Evolutionary conservation across 2,113 vertebrate genomes (phyloP).

Genomic region (Spea multiplicata): DNA sequence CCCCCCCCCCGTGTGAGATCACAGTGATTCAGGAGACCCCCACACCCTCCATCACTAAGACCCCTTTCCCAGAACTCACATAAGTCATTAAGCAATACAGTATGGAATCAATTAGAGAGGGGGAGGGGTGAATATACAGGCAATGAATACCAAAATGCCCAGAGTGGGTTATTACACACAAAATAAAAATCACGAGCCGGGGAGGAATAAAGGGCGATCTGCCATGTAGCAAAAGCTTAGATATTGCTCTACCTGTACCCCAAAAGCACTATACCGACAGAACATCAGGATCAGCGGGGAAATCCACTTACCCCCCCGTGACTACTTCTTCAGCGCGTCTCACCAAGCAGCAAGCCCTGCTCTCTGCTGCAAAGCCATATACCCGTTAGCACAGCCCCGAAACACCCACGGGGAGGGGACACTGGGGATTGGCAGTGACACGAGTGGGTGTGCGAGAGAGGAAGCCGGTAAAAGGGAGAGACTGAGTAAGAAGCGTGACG

Average conservation of each 20-base stretch:
- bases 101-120: conserved; percentile 8
- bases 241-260: too few relatives aligned
- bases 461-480: background rate
- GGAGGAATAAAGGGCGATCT: too few relatives aligned
- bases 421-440: background rate
- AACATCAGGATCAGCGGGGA: background rate
- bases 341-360: background rate
- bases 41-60: background rate
- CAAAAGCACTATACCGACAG: background rate
- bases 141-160: too few relatives aligned
- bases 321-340: too few relatives aligned
- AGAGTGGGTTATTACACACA: too few relatives aligned
- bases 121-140: background rate
- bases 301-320: too few relatives aligned
- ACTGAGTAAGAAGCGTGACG: background rate
- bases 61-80: background rate
- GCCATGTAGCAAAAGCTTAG: too few relatives aligned
- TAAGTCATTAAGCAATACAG: background rate
- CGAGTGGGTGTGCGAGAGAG: background rate
- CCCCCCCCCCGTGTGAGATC: background rate
- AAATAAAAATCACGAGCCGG: too few relatives aligned
- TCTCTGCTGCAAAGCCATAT: background rate
- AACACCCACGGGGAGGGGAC: background rate
- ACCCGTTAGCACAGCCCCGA: background rate
- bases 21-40: background rate